Conservation (phyloP, 2,888 invertebrate genomes). For the Synergus umbraculus region DNA sequence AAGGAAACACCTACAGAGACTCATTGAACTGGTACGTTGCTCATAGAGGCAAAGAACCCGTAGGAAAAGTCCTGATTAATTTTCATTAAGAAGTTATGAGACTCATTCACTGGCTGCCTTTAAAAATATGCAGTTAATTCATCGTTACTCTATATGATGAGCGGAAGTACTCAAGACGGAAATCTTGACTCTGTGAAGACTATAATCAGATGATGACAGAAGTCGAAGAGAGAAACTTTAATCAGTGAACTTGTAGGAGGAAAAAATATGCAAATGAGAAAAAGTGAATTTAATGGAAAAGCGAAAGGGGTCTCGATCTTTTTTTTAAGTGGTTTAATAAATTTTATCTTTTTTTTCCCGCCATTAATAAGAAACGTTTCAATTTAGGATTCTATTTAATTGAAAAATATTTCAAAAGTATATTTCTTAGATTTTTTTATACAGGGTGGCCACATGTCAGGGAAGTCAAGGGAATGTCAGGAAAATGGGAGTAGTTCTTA, state of each 20-base stretch:
- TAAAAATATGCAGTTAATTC: conserved; percentile 30
- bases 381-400: neutral
- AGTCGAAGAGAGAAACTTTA: neutral
- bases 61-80: conserved; percentile 24
- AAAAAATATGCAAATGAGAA: conserved; percentile 18
- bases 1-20: neutral
- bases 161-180: conserved; percentile 24
- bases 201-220: neutral
- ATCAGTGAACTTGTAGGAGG: conserved; percentile 5
- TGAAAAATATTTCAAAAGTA: neutral
- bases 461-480: too few species aligned
- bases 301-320: neutral
- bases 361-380: neutral
- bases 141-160: conserved; percentile 14
- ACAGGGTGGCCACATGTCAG: too few species aligned
- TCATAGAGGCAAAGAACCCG: conserved; percentile 16
- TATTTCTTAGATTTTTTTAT: too few species aligned
- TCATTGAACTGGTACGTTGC: conserved; percentile 40
- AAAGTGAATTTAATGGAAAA: conserved; percentile 2
- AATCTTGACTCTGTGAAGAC: neutral
- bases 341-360: neutral
- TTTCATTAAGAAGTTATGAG: conserved; percentile 5
- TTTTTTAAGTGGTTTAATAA: neutral
- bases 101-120: conserved; percentile 17
- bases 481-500: too few species aligned